Base-by-base conservation (phyloP, 2,797 vertebrate genomes). In the Syncerus caffer region DNA sequence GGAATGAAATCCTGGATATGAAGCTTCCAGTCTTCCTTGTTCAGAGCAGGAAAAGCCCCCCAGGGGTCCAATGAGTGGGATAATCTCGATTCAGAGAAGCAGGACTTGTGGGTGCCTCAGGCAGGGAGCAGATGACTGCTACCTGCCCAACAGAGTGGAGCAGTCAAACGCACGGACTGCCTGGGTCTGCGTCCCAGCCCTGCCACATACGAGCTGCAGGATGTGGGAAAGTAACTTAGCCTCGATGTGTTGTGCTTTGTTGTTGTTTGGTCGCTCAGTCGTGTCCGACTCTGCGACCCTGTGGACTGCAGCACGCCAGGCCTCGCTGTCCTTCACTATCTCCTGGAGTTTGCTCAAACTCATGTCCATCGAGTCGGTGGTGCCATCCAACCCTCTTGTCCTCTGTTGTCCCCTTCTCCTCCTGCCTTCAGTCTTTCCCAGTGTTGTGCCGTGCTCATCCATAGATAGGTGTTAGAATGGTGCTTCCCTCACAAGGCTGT, bases 121-220 rank as follows among this genome's bases (percentile, higher is more conserved):
- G 29, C 47, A 19, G 34, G 78, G 58, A n/a, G 55, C 3, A 12
- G 38, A 27, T 55, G 87, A 50, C 64, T 50, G 47, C 34, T 2
- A 19, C 50, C 50, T 13, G 55, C 16, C 10, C 3, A 4, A n/a
- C 13, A 10, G 12, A 21, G 27, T 1, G 7, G 11, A 23, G 47
- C 2, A 0, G 2, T 21, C 7, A 21, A 14, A 25, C 29, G 17
- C 21, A 0, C 7, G 10, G 53, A 11, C 15, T 5, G 19, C 58
- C 23, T 29, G 23, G 25, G 31, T 47, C 29, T 11, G 21, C 17
- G 15, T 42, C 7, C 19, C 47, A 3, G 3, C 78, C 82, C 62
- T 83, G 38, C 38, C 14, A 1, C 25, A n/a, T 15, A 1, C 6
- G 23, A 13, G 42, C 53, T 50, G 1, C 47, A 34, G 58, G 38